A percentile compares a stretch with the other conserved stretches of the same genome.
phyloP scores from a whole-genome alignment of 2,888 invertebrate genomes.

The Lucinisca nassula region DNA sequence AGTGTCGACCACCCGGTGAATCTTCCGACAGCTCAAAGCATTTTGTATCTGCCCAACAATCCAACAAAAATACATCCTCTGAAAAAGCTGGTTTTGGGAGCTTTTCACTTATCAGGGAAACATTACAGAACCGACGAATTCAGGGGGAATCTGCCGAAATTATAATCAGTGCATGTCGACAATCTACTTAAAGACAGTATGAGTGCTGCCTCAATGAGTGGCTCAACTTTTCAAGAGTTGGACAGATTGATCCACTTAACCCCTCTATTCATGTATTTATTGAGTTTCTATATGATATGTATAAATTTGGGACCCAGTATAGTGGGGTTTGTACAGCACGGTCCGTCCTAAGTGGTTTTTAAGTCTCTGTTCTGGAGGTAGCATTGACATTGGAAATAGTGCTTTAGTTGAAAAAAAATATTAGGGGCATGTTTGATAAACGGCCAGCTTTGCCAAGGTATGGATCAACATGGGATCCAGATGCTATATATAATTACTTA shows the following conservation, averaged over 20 bases:
- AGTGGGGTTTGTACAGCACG: conserved; percentile 22
- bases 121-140: neutral
- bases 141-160: neutral
- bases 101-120: conserved; percentile 39
- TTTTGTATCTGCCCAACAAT: conserved; percentile 15
- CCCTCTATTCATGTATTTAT: neutral
- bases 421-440: neutral
- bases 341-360: conserved; percentile 25
- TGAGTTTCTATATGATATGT: conserved; percentile 23
- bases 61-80: conserved; percentile 29
- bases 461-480: neutral
- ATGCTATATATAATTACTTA: no score
- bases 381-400: neutral
- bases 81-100: conserved; percentile 14
- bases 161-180: conserved; percentile 24
- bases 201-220: neutral
- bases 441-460: neutral
- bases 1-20: neutral
- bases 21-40: neutral
- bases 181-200: conserved; percentile 25
- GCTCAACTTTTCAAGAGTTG: conserved; percentile 19
- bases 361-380: neutral
- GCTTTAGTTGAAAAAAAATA: neutral
- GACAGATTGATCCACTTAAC: neutral
- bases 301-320: neutral